These are phyloP conservation scores for Echinops telfairi DNA, from an alignment of 2,113 vertebrate genomes.

Conservation along the genomic window DNA sequence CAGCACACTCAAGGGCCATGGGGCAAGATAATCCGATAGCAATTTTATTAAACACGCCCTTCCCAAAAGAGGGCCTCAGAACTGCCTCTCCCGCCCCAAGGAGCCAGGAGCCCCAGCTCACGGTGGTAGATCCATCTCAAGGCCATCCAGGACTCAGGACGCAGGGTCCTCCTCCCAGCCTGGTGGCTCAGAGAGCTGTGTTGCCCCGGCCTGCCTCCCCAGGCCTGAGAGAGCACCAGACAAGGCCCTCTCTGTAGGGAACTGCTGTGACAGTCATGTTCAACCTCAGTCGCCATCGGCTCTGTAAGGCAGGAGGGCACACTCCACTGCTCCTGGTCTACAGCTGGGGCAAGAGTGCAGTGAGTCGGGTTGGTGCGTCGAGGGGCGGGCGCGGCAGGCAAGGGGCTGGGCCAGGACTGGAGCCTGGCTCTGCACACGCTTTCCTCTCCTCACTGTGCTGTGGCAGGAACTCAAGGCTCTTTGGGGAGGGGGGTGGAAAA, in stretches of 20 bases:
- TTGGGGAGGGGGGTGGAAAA: neutral
- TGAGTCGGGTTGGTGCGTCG: neutral
- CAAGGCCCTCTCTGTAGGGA: neutral
- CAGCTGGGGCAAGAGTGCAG: neutral
- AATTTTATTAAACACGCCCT: conserved; percentile 76
- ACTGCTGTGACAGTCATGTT: neutral
- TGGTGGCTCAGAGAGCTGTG: neutral
- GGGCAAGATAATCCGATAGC: conserved; percentile 66
- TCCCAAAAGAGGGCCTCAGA: conserved; percentile 40
- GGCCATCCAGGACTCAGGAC: neutral
- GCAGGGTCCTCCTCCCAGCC: neutral
- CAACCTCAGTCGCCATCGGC: neutral
- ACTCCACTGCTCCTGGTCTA: neutral
- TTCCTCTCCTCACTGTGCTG: conserved; percentile 2
- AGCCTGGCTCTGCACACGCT: neutral
- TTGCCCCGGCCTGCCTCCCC: neutral
- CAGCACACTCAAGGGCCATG: conserved; percentile 63
- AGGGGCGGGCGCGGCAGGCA: neutral
- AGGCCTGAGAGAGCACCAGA: neutral
- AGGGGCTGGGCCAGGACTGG: neutral
- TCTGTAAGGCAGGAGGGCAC: neutral
- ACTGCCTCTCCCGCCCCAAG: conserved; percentile 21
- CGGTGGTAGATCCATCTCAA: neutral
- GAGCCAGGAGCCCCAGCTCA: neutral
- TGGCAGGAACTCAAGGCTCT: neutral